These are phyloP conservation scores for Brachionus rubens DNA, from an alignment of 1,140 invertebrate genomes.

Conservation along the genomic window DNA sequence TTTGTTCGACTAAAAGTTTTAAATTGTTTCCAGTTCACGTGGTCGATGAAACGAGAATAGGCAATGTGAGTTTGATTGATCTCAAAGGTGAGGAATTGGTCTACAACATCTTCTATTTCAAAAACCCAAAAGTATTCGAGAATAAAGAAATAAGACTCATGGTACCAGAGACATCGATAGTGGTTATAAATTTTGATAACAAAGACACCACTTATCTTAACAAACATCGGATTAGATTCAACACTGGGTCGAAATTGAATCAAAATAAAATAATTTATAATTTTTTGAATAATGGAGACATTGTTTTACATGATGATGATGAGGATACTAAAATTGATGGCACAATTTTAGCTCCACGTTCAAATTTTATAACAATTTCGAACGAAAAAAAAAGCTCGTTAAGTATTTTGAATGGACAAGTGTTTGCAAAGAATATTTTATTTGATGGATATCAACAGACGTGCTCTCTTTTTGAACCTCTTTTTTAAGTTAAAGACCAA, in stretches of 20 bases:
- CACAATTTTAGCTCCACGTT: not conserved
- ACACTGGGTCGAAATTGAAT: not conserved
- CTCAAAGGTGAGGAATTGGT: not conserved
- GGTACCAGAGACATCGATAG: not conserved
- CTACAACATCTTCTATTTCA: no score
- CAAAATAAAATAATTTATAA: not conserved
- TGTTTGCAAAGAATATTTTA: not conserved
- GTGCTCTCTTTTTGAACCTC: slow-evolving; percentile 20
- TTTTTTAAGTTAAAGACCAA: not conserved
- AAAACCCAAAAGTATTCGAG: no score
- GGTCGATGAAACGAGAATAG: not conserved
- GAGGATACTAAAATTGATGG: not conserved
- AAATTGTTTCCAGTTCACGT: no score
- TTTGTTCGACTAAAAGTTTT: not conserved
- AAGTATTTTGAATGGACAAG: not conserved
- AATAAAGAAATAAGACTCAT: not conserved
- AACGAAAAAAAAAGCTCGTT: no score
- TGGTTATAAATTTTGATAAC: slow-evolving; percentile 4
- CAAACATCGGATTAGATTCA: not conserved
- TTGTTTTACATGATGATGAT: not conserved
- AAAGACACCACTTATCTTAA: not conserved
- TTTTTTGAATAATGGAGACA: slow-evolving; percentile 4
- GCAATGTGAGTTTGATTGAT: not conserved
- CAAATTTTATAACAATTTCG: not conserved
- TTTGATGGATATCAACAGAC: not conserved